Evolutionary conservation across 1,140 invertebrate genomes (phyloP).

Genomic region (Drosophila suzukii): DNA sequence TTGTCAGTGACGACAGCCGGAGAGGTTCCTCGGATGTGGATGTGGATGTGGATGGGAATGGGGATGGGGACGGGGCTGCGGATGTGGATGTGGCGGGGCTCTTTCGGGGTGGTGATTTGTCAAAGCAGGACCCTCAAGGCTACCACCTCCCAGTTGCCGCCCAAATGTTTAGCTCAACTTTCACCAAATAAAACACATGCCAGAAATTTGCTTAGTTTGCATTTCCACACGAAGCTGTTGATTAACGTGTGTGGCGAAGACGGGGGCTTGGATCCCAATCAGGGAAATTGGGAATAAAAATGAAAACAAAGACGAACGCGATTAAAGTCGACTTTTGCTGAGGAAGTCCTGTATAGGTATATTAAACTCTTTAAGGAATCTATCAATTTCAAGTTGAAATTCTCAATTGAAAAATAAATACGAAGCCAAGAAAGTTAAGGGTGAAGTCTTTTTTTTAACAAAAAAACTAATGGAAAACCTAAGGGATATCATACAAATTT

Average conservation of each 20-base stretch:
- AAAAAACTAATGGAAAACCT: no score
- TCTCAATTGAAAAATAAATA: neutral
- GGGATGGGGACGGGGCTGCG: neutral
- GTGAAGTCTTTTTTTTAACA: no score
- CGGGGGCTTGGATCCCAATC: slow-evolving; percentile 10
- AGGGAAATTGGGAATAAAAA: slow-evolving; percentile 27
- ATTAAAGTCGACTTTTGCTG: neutral
- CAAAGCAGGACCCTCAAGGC: slow-evolving; percentile 59
- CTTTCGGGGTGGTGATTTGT: slow-evolving; percentile 63
- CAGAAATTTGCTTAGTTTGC: slow-evolving; percentile 62
- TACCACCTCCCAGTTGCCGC: slow-evolving; percentile 5
- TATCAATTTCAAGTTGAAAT: neutral
- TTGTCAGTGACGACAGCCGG: slow-evolving; percentile 65
- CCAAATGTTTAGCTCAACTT: slow-evolving; percentile 45
- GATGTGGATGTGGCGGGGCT: neutral
- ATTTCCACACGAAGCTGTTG: slow-evolving; percentile 29
- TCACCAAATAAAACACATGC: slow-evolving; percentile 48
- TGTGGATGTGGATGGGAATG: neutral
- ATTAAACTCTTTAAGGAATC: neutral
- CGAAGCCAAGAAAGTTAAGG: no score
- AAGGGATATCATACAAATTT: no score
- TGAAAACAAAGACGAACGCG: slow-evolving; percentile 1
- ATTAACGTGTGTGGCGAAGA: slow-evolving; percentile 31
- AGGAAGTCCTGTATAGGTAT: neutral
- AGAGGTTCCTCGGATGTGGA: slow-evolving; percentile 31